Conservation (phyloP, 2,888 invertebrate genomes). For the Melanostoma mellinum region DNA sequence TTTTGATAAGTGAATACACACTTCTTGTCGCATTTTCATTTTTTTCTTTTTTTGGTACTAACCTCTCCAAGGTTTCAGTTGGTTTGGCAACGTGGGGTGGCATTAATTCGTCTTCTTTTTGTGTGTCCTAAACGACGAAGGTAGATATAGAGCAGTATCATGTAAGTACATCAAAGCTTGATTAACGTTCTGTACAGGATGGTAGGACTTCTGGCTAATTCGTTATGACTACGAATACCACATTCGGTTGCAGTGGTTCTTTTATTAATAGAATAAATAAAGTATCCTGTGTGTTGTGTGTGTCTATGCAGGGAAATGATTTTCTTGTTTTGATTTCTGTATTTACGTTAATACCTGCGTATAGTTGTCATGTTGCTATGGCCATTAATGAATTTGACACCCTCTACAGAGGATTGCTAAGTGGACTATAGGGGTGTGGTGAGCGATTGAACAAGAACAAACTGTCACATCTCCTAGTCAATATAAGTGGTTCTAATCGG, state of each 20-base stretch:
- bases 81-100: conserved; percentile 31
- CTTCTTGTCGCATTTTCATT: conserved; percentile 24
- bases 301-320: conserved; percentile 2
- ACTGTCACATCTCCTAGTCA: no score
- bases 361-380: conserved; percentile 25
- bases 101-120: conserved; percentile 10
- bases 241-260: conserved; percentile 55
- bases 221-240: conserved; percentile 47
- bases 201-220: conserved; percentile 46
- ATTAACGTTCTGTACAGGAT: conserved; percentile 54
- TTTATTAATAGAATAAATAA: conserved; percentile 59
- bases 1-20: conserved; percentile 67
- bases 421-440: no score
- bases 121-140: not conserved
- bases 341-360: conserved; percentile 30
- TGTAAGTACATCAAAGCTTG: conserved; percentile 44
- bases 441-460: no score
- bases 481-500: no score
- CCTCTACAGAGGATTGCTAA: no score
- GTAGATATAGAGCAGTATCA: not conserved
- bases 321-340: conserved; percentile 46
- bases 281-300: conserved; percentile 50
- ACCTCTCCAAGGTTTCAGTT: conserved; percentile 19
- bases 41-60: conserved; percentile 23
- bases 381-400: no score